These are phyloP conservation scores for Zaprionus ghesquierei DNA, from an alignment of 1,140 invertebrate genomes.

Conservation along the genomic window DNA sequence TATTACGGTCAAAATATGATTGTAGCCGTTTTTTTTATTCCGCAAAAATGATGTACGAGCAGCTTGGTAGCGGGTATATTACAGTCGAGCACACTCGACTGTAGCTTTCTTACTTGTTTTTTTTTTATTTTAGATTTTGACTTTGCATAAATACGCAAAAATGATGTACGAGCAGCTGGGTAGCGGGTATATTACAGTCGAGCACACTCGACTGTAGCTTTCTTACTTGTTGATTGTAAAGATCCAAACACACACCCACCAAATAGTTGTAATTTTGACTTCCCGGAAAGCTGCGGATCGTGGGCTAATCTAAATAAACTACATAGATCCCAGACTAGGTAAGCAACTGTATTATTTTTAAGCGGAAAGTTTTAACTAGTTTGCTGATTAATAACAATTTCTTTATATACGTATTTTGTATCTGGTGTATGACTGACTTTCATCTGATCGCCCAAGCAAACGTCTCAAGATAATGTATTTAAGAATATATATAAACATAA, in stretches of 20 bases:
- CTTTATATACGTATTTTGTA: conserved; percentile 14
- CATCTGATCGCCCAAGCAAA: conserved; percentile 1
- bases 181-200: too few relatives aligned
- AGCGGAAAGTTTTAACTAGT: conserved; percentile 19
- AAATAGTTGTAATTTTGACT: conserved; percentile 23
- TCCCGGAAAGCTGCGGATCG: conserved; percentile 25
- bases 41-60: too few relatives aligned
- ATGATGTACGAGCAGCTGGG: too few relatives aligned
- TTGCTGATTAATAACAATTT: conserved; percentile 20
- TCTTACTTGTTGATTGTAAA: too few relatives aligned
- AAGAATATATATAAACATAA: background rate
- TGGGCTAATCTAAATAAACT: conserved; percentile 24
- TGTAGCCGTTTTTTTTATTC: too few relatives aligned
- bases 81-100: too few relatives aligned
- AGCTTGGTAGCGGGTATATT: too few relatives aligned
- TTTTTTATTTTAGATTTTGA: too few relatives aligned
- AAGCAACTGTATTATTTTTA: conserved; percentile 17
- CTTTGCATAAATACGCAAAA: too few relatives aligned
- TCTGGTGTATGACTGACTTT: conserved; percentile 13
- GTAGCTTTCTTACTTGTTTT: too few relatives aligned
- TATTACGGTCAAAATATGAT: too few relatives aligned
- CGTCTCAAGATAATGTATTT: conserved; percentile 12
- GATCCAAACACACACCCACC: background rate
- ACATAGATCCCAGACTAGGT: background rate
- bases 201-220: too few relatives aligned